phyloP scores from a whole-genome alignment of 2,888 invertebrate species.

The Tubulanus polymorphus region DNA sequence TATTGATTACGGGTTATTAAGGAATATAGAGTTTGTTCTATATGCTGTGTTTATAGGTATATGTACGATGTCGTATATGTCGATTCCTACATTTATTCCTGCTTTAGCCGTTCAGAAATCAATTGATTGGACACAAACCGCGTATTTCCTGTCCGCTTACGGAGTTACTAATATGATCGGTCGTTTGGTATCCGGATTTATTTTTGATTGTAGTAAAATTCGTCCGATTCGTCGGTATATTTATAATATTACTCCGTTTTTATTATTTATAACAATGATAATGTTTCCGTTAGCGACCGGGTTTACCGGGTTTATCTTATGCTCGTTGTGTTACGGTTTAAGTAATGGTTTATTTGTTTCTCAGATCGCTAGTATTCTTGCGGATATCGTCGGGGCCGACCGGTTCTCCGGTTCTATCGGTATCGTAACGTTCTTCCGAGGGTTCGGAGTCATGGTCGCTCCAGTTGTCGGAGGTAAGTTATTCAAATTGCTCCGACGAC shows the following conservation, averaged over 20 bases:
- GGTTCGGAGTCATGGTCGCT: constrained; percentile 33
- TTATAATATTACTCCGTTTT: constrained; percentile 26
- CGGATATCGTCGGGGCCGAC: constrained; percentile 32
- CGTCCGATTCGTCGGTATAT: constrained; percentile 22
- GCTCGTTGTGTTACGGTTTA: constrained; percentile 25
- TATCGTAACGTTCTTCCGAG: constrained; percentile 32
- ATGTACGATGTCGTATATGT: constrained; percentile 27
- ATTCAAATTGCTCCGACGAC: too few species aligned
- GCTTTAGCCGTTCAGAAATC: constrained; percentile 26
- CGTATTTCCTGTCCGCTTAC: constrained; percentile 75
- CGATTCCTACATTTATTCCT: constrained; percentile 30
- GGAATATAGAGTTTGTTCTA: constrained; percentile 16
- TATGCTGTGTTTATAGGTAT: constrained; percentile 25
- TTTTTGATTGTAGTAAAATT: constrained; percentile 28
- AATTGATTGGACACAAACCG: constrained; percentile 52
- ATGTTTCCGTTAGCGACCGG: constrained; percentile 21
- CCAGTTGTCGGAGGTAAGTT: constrained; percentile 33
- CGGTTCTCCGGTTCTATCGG: constrained; percentile 34
- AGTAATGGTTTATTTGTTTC: constrained; percentile 30
- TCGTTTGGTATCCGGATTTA: constrained; percentile 60
- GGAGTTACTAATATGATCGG: constrained; percentile 88
- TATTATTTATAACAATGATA: constrained; percentile 23
- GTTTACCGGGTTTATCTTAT: constrained; percentile 24
- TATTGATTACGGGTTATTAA: not conserved
- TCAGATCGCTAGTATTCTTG: constrained; percentile 31